Evolutionary conservation across 2,797 vertebrate genomes (phyloP), one percentile per base, ranked within the genome.

Genomic region (Pygocentrus nattereri): DNA sequence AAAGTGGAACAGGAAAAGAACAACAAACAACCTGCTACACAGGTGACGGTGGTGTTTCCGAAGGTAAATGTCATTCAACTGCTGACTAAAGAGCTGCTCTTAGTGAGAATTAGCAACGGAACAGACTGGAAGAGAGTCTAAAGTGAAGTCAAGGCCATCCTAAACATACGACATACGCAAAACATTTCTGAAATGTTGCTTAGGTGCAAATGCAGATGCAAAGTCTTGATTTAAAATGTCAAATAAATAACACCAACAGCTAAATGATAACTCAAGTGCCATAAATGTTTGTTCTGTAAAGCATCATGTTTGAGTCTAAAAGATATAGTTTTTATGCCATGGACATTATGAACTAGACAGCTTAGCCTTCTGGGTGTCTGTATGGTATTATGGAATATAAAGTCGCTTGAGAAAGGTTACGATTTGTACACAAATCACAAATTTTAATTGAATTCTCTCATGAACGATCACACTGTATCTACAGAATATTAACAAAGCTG

Each of bases 1-100:
- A 50, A 21, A 30, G 79, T 52, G 52, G 50, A 84, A 70, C 72
- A 44, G n/a, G 65, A 76, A 44, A 59, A 52, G 50, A n/a, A 77
- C 68, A 79, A 65, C 11, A 19, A 81, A 74, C 59, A 23, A 61
- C n/a, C 13, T 44, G 31, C 67, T 67, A 31, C 59, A 62, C 27
- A 27, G 59, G 59, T 54, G 27, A 54, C 18, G 7, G 16, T 2
- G 34, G 19, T 23, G 38, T 41, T 44, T 38, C 38, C 4, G 38
- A 68, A 70, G 67, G 44, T 30, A 50, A 25, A 38, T 58, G 50
- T 73, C 52, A 21, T 73, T 50, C 52, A 6, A 49, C 18, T 49
- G 8, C 7, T 27, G 5, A 44, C 18, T 68, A 34, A 41, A 13
- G 52, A 7, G 16, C n/a, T 59, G 72, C 21, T 25, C 74, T 59